These are phyloP conservation scores for Euborellia annulipes DNA, from an alignment of 1,140 invertebrate genomes.

Conservation along the genomic window DNA sequence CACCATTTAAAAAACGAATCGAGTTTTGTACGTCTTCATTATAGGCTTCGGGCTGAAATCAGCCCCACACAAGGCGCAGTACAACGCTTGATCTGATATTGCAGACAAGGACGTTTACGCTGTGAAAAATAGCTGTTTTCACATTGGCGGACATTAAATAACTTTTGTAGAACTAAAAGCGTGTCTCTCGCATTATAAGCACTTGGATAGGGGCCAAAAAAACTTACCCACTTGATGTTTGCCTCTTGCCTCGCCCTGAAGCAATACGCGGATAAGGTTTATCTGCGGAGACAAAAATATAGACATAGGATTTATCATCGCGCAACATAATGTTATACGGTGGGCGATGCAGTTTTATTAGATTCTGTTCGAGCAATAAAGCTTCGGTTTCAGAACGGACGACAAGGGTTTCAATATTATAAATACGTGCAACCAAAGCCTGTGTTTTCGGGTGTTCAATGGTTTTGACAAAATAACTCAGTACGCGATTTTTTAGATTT, in stretches of 20 bases:
- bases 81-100: neutral
- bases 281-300: neutral
- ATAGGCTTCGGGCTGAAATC: neutral
- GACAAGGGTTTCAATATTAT: neutral
- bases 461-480: neutral
- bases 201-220: neutral
- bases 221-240: neutral
- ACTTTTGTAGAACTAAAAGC: neutral
- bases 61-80: neutral
- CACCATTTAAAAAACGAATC: neutral
- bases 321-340: neutral
- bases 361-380: neutral
- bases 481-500: neutral
- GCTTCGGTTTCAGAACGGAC: neutral
- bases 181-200: neutral
- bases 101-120: neutral
- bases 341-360: neutral
- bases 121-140: neutral
- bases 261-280: neutral
- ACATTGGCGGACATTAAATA: neutral
- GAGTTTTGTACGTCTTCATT: neutral
- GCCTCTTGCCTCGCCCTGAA: neutral
- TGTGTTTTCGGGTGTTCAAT: neutral
- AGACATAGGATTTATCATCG: neutral
- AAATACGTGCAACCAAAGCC: neutral